These are phyloP conservation scores for Drosophila macrospina DNA, from an alignment of 2,888 invertebrate genomes.

Conservation along the genomic window DNA sequence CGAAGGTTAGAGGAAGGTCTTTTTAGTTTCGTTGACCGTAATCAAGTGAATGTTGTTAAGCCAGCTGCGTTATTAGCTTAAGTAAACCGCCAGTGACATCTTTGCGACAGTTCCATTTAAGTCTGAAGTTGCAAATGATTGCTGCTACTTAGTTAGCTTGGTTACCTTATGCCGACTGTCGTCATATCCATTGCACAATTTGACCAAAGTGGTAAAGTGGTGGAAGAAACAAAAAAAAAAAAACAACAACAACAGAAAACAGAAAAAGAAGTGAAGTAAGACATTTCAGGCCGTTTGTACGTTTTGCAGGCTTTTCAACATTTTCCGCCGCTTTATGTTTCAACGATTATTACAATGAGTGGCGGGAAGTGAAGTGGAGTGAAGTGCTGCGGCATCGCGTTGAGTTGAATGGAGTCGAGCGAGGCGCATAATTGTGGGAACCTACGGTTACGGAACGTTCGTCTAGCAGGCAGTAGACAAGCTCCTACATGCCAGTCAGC, in stretches of 20 bases:
- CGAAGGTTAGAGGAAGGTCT: slow-evolving; percentile 15
- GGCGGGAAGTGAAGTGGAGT: slow-evolving; percentile 16
- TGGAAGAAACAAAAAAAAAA: background rate
- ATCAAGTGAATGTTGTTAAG: background rate
- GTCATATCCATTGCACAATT: slow-evolving; percentile 70
- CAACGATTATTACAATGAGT: slow-evolving; percentile 75
- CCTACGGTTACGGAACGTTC: slow-evolving; percentile 77
- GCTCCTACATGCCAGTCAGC: slow-evolving; percentile 49
- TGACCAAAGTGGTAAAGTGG: slow-evolving; percentile 24
- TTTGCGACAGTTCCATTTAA: slow-evolving; percentile 22
- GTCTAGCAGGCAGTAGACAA: slow-evolving; percentile 69
- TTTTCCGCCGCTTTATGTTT: slow-evolving; percentile 74
- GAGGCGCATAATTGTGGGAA: slow-evolving; percentile 79
- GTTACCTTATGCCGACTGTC: slow-evolving; percentile 34
- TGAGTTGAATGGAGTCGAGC: slow-evolving; percentile 52
- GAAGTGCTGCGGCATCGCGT: slow-evolving; percentile 25
- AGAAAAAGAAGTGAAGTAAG: slow-evolving; percentile 58
- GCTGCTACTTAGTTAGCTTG: too few relatives aligned
- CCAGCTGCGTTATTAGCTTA: slow-evolving; percentile 11
- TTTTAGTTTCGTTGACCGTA: background rate
- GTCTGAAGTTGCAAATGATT: slow-evolving; percentile 14
- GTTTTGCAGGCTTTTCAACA: slow-evolving; percentile 68
- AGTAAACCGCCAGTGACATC: slow-evolving; percentile 16
- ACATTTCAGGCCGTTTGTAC: slow-evolving; percentile 51
- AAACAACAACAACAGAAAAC: too few relatives aligned